Percentiles rank a stretch among this genome's conserved stretches.
These are phyloP conservation scores for Lycopodina hypogea DNA, from an alignment of 37 sponge, comb jelly and placozoan species.

Conservation along the genomic window DNA sequence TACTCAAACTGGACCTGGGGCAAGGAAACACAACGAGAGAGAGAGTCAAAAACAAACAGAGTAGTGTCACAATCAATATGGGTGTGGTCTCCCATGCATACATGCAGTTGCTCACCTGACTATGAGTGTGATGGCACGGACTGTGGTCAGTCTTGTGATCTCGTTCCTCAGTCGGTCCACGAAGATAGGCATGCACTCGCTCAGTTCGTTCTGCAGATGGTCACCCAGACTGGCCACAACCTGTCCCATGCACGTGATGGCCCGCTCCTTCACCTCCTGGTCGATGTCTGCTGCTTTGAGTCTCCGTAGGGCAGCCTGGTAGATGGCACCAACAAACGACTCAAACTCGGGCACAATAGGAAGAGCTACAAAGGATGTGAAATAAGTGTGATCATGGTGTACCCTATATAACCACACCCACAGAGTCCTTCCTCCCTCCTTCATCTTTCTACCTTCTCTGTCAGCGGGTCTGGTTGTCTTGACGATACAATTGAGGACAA, in stretches of 20 bases:
- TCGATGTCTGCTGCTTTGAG: constrained; percentile 96
- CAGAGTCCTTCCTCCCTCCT: no score
- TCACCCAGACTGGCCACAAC: constrained; percentile 81
- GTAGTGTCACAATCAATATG: no score
- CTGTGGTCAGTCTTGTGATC: constrained; percentile 93
- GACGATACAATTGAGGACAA: constrained; percentile 85
- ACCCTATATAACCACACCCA: no score
- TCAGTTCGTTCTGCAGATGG: constrained; percentile 55
- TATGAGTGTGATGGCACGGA: constrained; percentile 82
- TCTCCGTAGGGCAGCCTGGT: constrained; percentile 69
- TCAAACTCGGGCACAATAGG: constrained; percentile 24
- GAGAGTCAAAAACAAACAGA: no score
- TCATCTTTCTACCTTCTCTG: neutral
- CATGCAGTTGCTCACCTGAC: constrained; percentile 59
- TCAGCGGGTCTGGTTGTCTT: constrained; percentile 79
- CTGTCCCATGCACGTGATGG: constrained; percentile 98
- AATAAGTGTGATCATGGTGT: neutral
- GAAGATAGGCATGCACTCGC: constrained; percentile 85
- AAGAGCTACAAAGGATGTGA: neutral
- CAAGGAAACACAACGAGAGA: neutral
- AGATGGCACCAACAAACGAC: constrained; percentile 44
- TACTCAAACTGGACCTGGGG: constrained; percentile 78
- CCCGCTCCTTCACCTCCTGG: constrained; percentile 98
- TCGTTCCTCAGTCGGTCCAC: constrained; percentile 91
- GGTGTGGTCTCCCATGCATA: no score